Evolutionary conservation across 1,140 invertebrate genomes (phyloP), one percentile per base, ranked within the genome.

Genomic region (Octopus sinensis): DNA sequence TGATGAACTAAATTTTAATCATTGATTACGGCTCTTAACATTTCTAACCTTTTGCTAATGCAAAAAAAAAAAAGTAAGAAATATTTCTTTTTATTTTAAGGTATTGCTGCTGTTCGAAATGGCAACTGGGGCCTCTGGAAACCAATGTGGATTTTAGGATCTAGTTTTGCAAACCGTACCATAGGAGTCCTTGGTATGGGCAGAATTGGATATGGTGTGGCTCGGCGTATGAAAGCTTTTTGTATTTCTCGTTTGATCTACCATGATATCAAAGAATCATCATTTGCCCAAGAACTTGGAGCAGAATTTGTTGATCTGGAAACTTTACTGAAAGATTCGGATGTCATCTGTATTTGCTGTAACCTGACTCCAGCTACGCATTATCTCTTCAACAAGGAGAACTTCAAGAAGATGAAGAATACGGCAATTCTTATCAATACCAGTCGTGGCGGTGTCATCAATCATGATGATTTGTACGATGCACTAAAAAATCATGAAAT

Each of bases 141-240:
- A 3, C 96, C 96, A 0, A 92, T 93, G 80, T 97, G 95, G 94
- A 95, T 97, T 95, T 96, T 95, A 86, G 96, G 96, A 0, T 93
- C 93, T 73, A 94, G 94, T 4, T 89, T 97, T 4, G 92, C 93
- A 76, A 93, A 93, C 30, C 93, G 95, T 3, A 95, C 94, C 23
- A 93, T 98, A 43, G 96, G 96, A 10, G 94, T 98, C 81, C 94
- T 96, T 43, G 95, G 95, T 43, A 92, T 96, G 12, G 95, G 95
- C 12, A 92, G 93, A 53, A 94, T 96, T 82, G 95, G 83, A 76
- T 79, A 78, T 54, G 93, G 93, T 4, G 92, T 96, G 23, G 93
- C 93, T 0, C 92, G 93, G 83, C 91, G 94, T 79, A 88, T 96
- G 0, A 92, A 92, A 75, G 91, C 92, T 7, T 95, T 95, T 85